Conservation (phyloP, 2,888 invertebrate genomes). For the Brenthis hecate region DNA sequence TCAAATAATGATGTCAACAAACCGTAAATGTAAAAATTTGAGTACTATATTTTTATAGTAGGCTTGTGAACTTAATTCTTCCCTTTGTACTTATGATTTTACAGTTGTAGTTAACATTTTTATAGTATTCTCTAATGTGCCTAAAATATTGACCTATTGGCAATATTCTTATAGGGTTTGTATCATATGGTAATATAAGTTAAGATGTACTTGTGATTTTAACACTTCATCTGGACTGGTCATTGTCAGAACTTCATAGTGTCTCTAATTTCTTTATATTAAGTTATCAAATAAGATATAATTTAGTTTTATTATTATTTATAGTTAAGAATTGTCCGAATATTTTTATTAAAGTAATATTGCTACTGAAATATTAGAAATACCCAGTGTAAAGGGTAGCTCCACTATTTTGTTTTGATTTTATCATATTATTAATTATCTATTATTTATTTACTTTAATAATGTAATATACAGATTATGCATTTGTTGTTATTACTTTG, state of each 20-base stretch:
- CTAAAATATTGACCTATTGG: conserved; percentile 71
- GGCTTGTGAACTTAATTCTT: conserved; percentile 69
- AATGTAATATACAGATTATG: conserved; percentile 15
- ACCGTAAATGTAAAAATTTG: conserved; percentile 50
- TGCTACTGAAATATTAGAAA: conserved; percentile 27
- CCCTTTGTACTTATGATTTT: conserved; percentile 75
- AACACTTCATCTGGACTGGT: conserved; percentile 26
- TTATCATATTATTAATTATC: conserved; percentile 8
- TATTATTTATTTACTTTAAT: conserved; percentile 12
- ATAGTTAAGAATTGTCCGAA: conserved; percentile 11
- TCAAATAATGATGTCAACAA: conserved; percentile 60
- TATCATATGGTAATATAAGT: conserved; percentile 39
- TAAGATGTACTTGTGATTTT: conserved; percentile 36
- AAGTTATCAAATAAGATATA: conserved; percentile 26
- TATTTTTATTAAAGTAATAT: conserved; percentile 37
- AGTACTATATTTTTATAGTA: conserved; percentile 51
- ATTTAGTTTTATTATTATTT: conserved; percentile 11
- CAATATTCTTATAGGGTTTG: conserved; percentile 56
- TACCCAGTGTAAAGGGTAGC: conserved; percentile 40
- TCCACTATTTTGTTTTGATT: conserved; percentile 14
- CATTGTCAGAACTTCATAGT: conserved; percentile 22
- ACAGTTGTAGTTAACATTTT: conserved; percentile 57
- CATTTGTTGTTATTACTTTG: conserved; percentile 22
- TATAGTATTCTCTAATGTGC: conserved; percentile 75
- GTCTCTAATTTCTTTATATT: conserved; percentile 24